Conservation (phyloP, 2,888 invertebrate genomes). For the Euspilapteryx auroguttella region DNA sequence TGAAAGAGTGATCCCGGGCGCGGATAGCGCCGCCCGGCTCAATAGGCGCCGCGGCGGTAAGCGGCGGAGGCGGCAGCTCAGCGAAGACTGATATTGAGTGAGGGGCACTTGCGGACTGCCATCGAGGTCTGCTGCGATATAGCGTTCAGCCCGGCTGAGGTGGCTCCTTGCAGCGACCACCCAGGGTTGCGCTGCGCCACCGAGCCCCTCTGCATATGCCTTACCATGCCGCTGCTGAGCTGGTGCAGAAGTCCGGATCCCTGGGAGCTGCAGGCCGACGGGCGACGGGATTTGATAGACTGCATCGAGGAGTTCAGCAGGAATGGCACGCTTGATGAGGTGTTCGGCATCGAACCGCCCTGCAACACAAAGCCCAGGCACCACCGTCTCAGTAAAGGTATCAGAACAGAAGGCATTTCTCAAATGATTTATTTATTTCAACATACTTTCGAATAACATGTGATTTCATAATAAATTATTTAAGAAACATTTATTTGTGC, state of each 20-base stretch:
- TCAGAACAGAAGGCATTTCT: too few species aligned
- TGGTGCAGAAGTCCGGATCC: constrained; percentile 83
- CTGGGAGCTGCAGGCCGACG: constrained; percentile 66
- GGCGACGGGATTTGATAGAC: constrained; percentile 73
- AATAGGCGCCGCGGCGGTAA: too few species aligned
- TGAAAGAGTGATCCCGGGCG: too few species aligned
- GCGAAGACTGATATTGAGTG: constrained; percentile 71
- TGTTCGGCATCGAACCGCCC: constrained; percentile 90
- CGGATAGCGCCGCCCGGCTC: too few species aligned
- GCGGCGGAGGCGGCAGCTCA: constrained; percentile 3
- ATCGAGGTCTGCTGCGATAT: constrained; percentile 50
- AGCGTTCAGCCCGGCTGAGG: constrained; percentile 57
- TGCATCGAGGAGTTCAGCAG: constrained; percentile 68
- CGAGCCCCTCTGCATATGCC: constrained; percentile 71
- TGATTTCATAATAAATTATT: too few species aligned
- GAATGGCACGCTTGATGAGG: constrained; percentile 86
- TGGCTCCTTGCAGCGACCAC: constrained; percentile 46
- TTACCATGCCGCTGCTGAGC: constrained; percentile 93
- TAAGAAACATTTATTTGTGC: too few species aligned
- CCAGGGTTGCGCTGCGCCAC: constrained; percentile 50
- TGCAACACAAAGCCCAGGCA: constrained; percentile 30
- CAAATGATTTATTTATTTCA: too few species aligned
- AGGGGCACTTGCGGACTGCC: constrained; percentile 75
- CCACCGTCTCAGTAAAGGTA: too few species aligned
- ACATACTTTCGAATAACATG: too few species aligned